Conservation (phyloP, 1,140 invertebrate species). For the Ditylenchus dipsaci region DNA sequence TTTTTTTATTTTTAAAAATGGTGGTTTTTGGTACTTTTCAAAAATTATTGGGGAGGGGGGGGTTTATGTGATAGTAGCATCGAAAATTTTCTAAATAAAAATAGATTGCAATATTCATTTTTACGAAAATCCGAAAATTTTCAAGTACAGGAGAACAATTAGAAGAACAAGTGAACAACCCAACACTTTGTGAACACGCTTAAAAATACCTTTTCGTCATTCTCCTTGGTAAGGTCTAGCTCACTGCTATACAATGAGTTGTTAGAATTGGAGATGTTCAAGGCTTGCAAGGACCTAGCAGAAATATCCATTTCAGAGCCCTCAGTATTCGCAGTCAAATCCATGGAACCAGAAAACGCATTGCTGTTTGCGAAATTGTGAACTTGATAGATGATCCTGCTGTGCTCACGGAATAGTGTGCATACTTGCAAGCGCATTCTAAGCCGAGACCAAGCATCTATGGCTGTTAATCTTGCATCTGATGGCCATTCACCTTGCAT, state of each 20-base stretch:
- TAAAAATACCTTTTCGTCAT: background rate
- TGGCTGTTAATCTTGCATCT: conserved; percentile 37
- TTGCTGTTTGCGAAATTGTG: no score
- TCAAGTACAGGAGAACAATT: no score
- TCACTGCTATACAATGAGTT: background rate
- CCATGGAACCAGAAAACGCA: no score
- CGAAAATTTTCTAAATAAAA: no score
- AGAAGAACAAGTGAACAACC: no score
- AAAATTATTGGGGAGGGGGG: no score
- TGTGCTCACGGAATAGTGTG: conserved; percentile 12
- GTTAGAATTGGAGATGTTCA: conserved; percentile 4
- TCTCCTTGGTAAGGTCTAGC: background rate
- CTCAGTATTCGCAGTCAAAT: background rate
- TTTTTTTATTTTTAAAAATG: no score
- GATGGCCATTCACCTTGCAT: conserved; percentile 51
- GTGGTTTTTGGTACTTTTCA: no score
- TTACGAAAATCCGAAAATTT: no score
- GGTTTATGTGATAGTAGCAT: no score
- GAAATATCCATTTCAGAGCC: background rate
- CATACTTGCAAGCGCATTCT: conserved; percentile 22
- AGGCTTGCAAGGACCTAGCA: background rate
- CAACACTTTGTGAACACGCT: no score
- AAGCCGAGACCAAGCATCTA: conserved; percentile 33
- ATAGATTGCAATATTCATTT: no score
- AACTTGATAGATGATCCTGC: background rate